Evolutionary conservation across 2,888 invertebrate genomes (phyloP), one percentile per base, ranked within the genome.

Genomic region (Xestia ashworthii): DNA sequence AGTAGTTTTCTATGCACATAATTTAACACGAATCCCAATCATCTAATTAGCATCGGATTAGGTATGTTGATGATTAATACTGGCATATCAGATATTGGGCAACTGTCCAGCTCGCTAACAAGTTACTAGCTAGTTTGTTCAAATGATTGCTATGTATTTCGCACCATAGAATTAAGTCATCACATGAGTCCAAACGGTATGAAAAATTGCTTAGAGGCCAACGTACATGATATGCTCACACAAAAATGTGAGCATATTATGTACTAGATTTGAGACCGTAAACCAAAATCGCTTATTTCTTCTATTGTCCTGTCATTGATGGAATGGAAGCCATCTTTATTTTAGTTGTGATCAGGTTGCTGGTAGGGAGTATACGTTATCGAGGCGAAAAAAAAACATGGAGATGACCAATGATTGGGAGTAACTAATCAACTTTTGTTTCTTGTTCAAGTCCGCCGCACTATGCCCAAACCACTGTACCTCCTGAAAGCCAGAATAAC

Each of bases 1-100:
- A n/a, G n/a, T n/a, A n/a, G n/a, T n/a, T n/a, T n/a, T n/a, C 5
- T 73, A 73, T 44, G 44, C n/a, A 14, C 22, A 55, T 32, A 50
- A 80, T 80, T 62, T 16, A 5, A 53, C 38, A 41, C 38, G n/a
- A 74, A 74, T 74, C 16, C 6, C n/a, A 73, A 14, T 16, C 46
- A 81, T 48, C 5, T 48, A 68, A 82, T 82, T 58, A 64, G 32
- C 41, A 50, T 44, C 9, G n/a, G 12, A 75, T 80, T 75, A 50
- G 32, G 25, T 58, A 68, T 50, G 48, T 55, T 22, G 19, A 75
- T 80, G 76, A 68, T 68, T 58, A 16, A 82, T 68, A 46, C 55
- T 64, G 22, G 32, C 32, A 38, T 68, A 64, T 44, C 68, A 44
- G 11, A 82, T 25, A 50, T 82, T 82, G 76, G 76, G 82, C 80